Evolutionary conservation across 2,888 invertebrate genomes (phyloP), one percentile per base, ranked within the genome.

Genomic region (Noctua pronuba): DNA sequence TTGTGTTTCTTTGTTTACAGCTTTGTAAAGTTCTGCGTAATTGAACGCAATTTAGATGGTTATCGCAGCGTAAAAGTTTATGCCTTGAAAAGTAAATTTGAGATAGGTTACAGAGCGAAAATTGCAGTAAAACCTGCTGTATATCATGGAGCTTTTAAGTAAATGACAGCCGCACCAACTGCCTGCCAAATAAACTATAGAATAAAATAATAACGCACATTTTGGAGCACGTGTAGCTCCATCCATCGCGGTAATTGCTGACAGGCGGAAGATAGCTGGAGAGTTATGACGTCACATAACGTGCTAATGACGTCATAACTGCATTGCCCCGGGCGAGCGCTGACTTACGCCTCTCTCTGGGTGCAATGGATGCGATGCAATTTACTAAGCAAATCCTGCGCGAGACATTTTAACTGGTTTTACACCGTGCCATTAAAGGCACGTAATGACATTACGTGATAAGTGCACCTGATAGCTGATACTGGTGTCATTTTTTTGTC

Each of bases 271-370:
- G 95, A 95, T 95, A 95, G 93, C 94, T 92, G 78, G 90, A 91
- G 94, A 95, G 93, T 95, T 95, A 95, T 93, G 94, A 95, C 95
- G 94, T 95, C 94, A 95, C 94, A 95, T 95, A 95, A 95, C 94
- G 95, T 95, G 94, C 94, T 95, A 95, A 95, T 95, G 95, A 95
- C 94, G 95, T 95, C 95, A 94, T 95, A 95, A 95, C 95, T 95
- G 95, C 95, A 95, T 95, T 94, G 95, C 94, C 94, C 92, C 91
- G 89, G 88, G 92, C 91, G 88, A 91, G 81, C 84, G 90, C 91
- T 92, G 91, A 93, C 93, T 93, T 91, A 91, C 90, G 90, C 91
- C 90, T 90, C 90, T 89, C 90, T 83, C 85, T 88, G 88, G 89
- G 84, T 92, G 94, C 93, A 92, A 91, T 93, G 90, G 92, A 93